Base-by-base conservation (phyloP, 2,888 invertebrate genomes). In the Platycheirus rosarum region DNA sequence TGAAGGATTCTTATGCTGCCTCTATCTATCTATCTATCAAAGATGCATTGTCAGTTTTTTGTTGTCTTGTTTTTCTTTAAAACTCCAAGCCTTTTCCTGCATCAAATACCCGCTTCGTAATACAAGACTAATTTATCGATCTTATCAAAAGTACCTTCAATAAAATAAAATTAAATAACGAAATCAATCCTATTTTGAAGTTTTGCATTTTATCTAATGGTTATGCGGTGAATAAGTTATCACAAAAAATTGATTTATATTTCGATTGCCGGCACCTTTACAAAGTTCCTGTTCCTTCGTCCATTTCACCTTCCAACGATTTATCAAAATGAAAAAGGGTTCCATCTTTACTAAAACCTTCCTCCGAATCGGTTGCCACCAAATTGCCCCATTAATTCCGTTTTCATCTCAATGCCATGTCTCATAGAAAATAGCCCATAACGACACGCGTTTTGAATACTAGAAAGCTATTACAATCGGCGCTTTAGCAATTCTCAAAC, bases 391-490 rank as follows among this genome's bases (percentile, higher is more conserved):
- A 79, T 74, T 53, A 79, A 79, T 78, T 66, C 62, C 42, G 42
- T 62, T 32, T 35, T 18, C 68, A 14, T 26, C 29, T 13, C 3
- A 20, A 42, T 14, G 23, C 44, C 63, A 32, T 48, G 44, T 60
- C 37, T 26, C 63, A 55, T 48, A 48, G 40, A 42, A 76, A 76
- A 71, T 55, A 71, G 62, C 48, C 55, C 48, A 55, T 48, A 70
- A 70, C 76, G 78, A 74, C n/a, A n/a, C 60, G 60, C 68, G 74
- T 55, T 79, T 68, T 74, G 78, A 74, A 79, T 79, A 79, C 74
- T 79, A 79, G 78, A 79, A 79, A 74, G 65, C 77, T 51, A 78
- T 78, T 78, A 73, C 37, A 65, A 51, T 29, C 37, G 35, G 44
- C 60, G 42, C 60, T 20, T 14, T 9, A 44, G 60, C 20, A 1